phyloP scores from a whole-genome alignment of 2,888 invertebrate species.

The Cheilosia vulpina region DNA sequence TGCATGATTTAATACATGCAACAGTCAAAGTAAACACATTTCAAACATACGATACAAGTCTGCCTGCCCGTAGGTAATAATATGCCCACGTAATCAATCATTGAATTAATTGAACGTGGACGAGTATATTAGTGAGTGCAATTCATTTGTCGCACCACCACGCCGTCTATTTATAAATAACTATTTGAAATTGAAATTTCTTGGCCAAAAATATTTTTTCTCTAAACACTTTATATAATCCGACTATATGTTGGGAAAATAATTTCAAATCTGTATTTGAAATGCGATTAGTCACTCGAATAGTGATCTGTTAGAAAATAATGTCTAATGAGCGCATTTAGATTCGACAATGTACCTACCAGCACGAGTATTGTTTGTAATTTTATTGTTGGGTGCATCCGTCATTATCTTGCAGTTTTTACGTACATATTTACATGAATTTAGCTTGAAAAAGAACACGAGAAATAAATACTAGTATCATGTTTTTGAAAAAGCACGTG shows the following conservation, averaged over 20 bases:
- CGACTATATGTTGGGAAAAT: conserved; percentile 42
- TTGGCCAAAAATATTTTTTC: conserved; percentile 51
- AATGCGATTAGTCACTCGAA: conserved; percentile 48
- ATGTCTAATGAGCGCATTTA: conserved; percentile 12
- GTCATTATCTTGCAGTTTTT: too few species aligned
- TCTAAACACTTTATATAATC: conserved; percentile 58
- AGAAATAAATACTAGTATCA: too few species aligned
- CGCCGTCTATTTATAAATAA: conserved; percentile 3
- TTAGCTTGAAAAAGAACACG: too few species aligned
- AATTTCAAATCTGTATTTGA: conserved; percentile 42
- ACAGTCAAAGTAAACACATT: conserved; percentile 45
- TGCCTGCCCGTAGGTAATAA: conserved; percentile 9
- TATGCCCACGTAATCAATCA: conserved; percentile 56
- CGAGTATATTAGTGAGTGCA: conserved; percentile 65
- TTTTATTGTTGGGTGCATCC: too few species aligned
- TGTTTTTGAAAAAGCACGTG: too few species aligned
- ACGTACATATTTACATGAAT: too few species aligned
- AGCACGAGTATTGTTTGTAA: too few species aligned
- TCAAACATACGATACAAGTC: conserved; percentile 7
- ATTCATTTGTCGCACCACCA: conserved; percentile 55
- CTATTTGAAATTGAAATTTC: conserved; percentile 31
- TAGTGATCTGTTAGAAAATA: conserved; percentile 25
- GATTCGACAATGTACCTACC: not conserved
- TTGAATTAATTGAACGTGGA: conserved; percentile 67
- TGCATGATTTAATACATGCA: conserved; percentile 35